Percentiles rank a stretch among this genome's conserved stretches.
These are phyloP conservation scores for Seira ritae DNA, from an alignment of 2,888 invertebrate genomes.

Conservation along the genomic window DNA sequence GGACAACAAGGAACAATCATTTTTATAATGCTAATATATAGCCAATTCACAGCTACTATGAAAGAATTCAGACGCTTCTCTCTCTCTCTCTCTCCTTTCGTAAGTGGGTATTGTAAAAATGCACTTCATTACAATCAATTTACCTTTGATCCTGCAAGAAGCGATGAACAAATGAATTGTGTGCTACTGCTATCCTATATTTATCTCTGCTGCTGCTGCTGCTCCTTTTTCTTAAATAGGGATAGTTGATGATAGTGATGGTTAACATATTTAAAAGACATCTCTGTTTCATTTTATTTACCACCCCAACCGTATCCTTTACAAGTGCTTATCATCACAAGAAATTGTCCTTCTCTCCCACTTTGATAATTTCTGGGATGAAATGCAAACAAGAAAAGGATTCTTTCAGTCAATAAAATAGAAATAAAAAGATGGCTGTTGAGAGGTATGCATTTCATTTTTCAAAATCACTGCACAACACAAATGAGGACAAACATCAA, in stretches of 20 bases:
- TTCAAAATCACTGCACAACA: neutral
- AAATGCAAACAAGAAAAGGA: neutral
- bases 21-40: neutral
- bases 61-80: neutral
- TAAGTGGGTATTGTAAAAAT: slow-evolving; percentile 14
- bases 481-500: neutral
- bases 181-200: slow-evolving; percentile 13
- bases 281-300: slow-evolving; percentile 11
- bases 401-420: too few species aligned
- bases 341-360: slow-evolving; percentile 9
- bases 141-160: slow-evolving; percentile 6
- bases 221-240: neutral
- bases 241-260: too few species aligned
- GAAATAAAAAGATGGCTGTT: neutral
- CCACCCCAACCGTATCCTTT: neutral
- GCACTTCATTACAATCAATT: slow-evolving; percentile 1
- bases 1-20: slow-evolving; percentile 29
- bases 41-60: too few species aligned
- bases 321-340: neutral
- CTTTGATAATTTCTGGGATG: slow-evolving; percentile 10
- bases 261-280: slow-evolving; percentile 3
- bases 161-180: slow-evolving; percentile 5
- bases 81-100: too few species aligned
- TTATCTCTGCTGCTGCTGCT: neutral
- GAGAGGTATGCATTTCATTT: neutral